phyloP scores from a whole-genome alignment of 1,140 invertebrate species.

The Samia ricini region DNA sequence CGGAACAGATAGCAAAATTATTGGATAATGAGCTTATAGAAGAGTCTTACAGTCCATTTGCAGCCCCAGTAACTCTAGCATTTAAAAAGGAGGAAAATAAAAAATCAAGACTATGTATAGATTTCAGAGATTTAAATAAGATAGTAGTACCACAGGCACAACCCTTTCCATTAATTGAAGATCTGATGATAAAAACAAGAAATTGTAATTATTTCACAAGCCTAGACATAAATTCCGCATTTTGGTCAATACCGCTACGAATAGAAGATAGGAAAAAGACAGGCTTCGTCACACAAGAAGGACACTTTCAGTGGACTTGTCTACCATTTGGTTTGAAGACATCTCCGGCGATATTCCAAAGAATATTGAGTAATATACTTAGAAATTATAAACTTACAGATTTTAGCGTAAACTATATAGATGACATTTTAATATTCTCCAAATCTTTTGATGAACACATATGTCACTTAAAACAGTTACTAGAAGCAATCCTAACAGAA shows the following conservation, averaged over 20 bases:
- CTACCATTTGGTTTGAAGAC: background rate
- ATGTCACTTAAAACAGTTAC: background rate
- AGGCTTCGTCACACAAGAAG: slow-evolving; percentile 18
- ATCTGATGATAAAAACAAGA: slow-evolving; percentile 36
- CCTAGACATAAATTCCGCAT: slow-evolving; percentile 48
- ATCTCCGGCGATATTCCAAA: background rate
- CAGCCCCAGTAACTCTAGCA: slow-evolving; percentile 27
- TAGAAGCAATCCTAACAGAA: background rate
- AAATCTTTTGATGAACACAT: background rate
- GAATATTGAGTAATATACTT: background rate
- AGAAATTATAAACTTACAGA: too few relatives aligned
- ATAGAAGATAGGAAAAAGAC: slow-evolving; percentile 22
- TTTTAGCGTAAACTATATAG: too few relatives aligned
- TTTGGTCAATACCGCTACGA: slow-evolving; percentile 43
- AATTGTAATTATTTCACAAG: slow-evolving; percentile 27
- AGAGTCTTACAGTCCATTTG: slow-evolving; percentile 13
- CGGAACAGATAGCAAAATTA: slow-evolving; percentile 39
- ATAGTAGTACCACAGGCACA: slow-evolving; percentile 29
- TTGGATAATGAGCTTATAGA: slow-evolving; percentile 28
- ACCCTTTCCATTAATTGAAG: slow-evolving; percentile 30
- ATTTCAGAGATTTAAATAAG: slow-evolving; percentile 44
- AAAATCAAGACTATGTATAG: slow-evolving; percentile 35
- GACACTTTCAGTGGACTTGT: slow-evolving; percentile 11
- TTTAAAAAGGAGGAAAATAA: slow-evolving; percentile 45
- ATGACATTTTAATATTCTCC: background rate